phyloP scores from a whole-genome alignment of 2,113 vertebrate genomes.

The Ailurus styani region DNA sequence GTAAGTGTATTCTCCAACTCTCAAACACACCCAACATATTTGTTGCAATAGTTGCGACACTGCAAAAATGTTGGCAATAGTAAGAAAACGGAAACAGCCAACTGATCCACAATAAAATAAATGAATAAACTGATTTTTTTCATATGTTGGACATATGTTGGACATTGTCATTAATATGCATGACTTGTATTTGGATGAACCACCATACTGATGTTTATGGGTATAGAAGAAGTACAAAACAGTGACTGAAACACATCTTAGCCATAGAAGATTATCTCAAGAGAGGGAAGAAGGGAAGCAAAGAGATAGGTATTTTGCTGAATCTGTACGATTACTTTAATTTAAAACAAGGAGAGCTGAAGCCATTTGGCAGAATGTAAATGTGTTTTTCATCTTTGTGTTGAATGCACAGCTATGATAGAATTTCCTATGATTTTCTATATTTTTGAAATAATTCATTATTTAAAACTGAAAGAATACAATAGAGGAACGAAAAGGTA shows the following conservation, averaged over 20 bases:
- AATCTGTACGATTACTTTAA: background rate
- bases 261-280: background rate
- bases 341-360: background rate
- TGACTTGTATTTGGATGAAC: background rate
- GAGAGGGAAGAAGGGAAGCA: background rate
- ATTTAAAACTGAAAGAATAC: constrained; percentile 3
- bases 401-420: background rate
- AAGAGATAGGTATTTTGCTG: background rate
- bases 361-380: background rate
- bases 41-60: background rate
- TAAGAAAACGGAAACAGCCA: background rate
- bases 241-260: background rate
- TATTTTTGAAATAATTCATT: background rate
- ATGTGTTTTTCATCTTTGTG: background rate
- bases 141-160: background rate
- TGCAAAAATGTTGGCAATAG: background rate
- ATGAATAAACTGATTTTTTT: background rate
- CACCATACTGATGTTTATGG: background rate
- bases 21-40: background rate
- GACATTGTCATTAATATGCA: background rate
- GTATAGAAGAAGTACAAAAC: background rate
- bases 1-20: background rate
- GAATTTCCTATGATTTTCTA: constrained; percentile 11
- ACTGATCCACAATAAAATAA: background rate
- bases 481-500: background rate